Base-by-base conservation (phyloP, 2,888 invertebrate genomes). In the Kryphioiulus occultus region DNA sequence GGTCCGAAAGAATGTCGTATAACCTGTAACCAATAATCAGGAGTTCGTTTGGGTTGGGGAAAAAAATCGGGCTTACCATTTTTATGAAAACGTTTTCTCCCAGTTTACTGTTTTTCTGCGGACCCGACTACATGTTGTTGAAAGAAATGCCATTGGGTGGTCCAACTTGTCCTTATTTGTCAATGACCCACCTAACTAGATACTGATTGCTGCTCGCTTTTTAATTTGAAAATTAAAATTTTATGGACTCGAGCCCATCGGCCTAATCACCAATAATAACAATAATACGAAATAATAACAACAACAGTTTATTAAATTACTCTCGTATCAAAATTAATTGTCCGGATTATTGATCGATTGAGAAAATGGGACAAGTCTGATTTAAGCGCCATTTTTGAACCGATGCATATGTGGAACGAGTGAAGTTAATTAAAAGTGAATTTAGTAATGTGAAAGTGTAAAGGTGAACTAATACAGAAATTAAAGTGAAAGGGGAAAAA, bases 141-240 rank as follows among this genome's bases (percentile, higher is more conserved):
- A 59, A 22, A 59, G 22, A 59, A 59, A 59, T 59, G 59, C 9
- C 10, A 59, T 59, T 59, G 59, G 59, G 59, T 59, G 59, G 59
- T 59, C 59, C 22, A 59, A 59, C 59, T 59, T 59, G 59, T 59
- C 59, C 22, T 59, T 59, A 59, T 59, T 59, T 59, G 59, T 59
- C 59, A 59, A 22, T 59, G 59, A 59, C 59, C 22, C 22, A 22
- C 59, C 22, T 59, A n/a, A 53, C n/a, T 22, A 22, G 3, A 59
- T 59, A 22, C 59, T 59, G 59, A 59, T 59, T 59, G 22, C 59
- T 5, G 10, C 59, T 59, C 19, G 59, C 1, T 5, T 59, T 22
- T 59, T 59, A 59, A 59, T 59, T 59, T n/a, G 19, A 59, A 59
- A 59, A 22, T 59, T 22, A 22, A n/a, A 59, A 59, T 59, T 59